Evolutionary conservation across 2,888 invertebrate species (phyloP), one percentile per base, ranked within the genome.

Genomic region (Sicus ferrugineus): DNA sequence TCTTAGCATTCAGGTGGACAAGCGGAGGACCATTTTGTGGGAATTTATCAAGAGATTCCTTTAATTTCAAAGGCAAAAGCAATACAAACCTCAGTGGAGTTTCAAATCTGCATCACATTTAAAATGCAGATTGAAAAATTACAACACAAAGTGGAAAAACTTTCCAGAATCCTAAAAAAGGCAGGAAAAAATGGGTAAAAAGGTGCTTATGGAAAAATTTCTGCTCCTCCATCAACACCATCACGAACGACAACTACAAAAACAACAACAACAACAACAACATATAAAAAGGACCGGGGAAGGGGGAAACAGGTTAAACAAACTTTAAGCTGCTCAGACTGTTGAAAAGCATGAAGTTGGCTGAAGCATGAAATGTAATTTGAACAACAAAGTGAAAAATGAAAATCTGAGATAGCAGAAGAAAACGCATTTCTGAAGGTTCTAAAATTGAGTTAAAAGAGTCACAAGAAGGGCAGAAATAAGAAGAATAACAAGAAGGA

Each of bases 101-200:
- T 42, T 0, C 5, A 3, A 42, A n/a, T 77, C 79, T 81, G 79
- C 80, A 77, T 80, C 81, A 80, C 77, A 77, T 79, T 81, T 78
- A 76, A 80, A 80, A 80, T 80, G 80, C 76, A 80, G 81, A 82
- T 82, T 77, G 75, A 75, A 76, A 77, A 75, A 70, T 62, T 58
- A 69, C 65, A 56, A 71, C 30, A 66, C 61, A 67, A 61, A 69
- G 72, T 58, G 14, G 26, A 64, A 65, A 34, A 21, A 28, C 26
- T 9, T 26, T 23, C 70, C 73, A 34, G 50, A 3, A 16, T 42
- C 48, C 19, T 38, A 31, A 26, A 42, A 28, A 11, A 42, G 16
- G 7, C 4, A 42, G 42, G 1, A n/a, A 42, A 9, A 42, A 42
- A 16, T 4, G 42, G 14, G 4, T 9, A 14, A 42, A n/a, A n/a